Evolutionary conservation across 2,797 vertebrate species (phyloP), one percentile per base, ranked within the genome.

Genomic region (Streptopelia turtur): DNA sequence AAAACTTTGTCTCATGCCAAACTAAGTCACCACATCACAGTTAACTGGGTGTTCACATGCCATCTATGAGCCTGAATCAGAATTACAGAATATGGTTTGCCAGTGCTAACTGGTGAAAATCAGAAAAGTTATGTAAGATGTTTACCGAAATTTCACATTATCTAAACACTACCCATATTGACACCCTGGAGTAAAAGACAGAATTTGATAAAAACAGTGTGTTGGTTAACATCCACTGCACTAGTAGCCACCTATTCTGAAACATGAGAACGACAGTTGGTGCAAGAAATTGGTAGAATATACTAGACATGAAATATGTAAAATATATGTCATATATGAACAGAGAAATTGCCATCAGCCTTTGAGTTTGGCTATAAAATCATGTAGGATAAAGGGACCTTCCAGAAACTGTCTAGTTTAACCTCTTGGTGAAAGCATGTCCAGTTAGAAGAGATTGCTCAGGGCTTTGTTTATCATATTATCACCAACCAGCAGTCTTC

Each of bases 271-370:
- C 41, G 56, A 61, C 2, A n/a, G 12, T 1, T 47, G 16, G 30
- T 59, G 20, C 47, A 56, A 1, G 0, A 14, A 72, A 45, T 39
- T 33, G 33, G 74, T 16, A 59, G 66, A 78, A 63, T 55, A 66
- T 13, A 3, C 16, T 76, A 27, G 16, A 33, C 53, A 13, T 23
- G 5, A 57, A 61, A 86, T 24, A 27, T 2, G 9, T 2, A 43
- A 30, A 59, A 24, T 18, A 74, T 1, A 6, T 4, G 12, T 35
- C 0, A 0, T 12, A 45, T 11, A 33, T 5, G 23, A 87, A 50
- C 6, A 37, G 20, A 77, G 4, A 5, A 31, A 30, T 5, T 63
- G 6, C 22, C 56, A 41, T 24, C 5, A 53, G 49, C 22, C 31
- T 50, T 70, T 10, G 5, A 47, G 27, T 43, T 49, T 22, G 59